A percentile compares a stretch with the other conserved stretches of the same genome.
Evolutionary conservation across 64 coral and sea anemone genomes (phyloP).

Genomic region (Stichodactyla mertensii): DNA sequence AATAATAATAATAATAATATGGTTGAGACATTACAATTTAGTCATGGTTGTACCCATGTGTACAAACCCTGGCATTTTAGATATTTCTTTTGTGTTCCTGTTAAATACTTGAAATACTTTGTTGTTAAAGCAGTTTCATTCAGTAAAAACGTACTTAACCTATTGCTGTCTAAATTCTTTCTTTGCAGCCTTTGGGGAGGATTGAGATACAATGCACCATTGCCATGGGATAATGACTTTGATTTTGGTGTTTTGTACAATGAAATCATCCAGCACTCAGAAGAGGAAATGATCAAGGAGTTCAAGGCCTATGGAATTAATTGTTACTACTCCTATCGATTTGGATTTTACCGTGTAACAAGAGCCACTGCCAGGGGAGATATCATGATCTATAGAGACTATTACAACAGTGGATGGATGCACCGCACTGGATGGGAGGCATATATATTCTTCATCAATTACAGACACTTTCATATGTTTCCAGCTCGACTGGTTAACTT

Average conservation of each 20-base stretch:
- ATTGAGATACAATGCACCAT: conserved; percentile 43
- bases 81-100: too few relatives aligned
- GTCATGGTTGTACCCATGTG: too few relatives aligned
- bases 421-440: conserved; percentile 59
- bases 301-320: conserved; percentile 50
- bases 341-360: conserved; percentile 72
- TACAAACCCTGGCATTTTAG: too few relatives aligned
- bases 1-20: too few relatives aligned
- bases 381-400: conserved; percentile 68
- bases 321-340: conserved; percentile 42
- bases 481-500: conserved; percentile 38
- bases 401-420: conserved; percentile 66
- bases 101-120: too few relatives aligned
- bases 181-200: conserved; percentile 70
- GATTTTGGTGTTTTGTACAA: conserved; percentile 65
- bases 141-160: neutral
- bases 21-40: too few relatives aligned
- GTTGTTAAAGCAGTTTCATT: neutral
- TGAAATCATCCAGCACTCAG: conserved; percentile 43
- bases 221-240: conserved; percentile 83
- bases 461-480: conserved; percentile 79
- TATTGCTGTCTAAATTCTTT: neutral
- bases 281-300: conserved; percentile 36
- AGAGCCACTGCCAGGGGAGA: conserved; percentile 53
- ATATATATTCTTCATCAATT: conserved; percentile 73